Evolutionary conservation across 2,113 vertebrate genomes (phyloP), one percentile per base, ranked within the genome.

Genomic region (Elephas maximus): DNA sequence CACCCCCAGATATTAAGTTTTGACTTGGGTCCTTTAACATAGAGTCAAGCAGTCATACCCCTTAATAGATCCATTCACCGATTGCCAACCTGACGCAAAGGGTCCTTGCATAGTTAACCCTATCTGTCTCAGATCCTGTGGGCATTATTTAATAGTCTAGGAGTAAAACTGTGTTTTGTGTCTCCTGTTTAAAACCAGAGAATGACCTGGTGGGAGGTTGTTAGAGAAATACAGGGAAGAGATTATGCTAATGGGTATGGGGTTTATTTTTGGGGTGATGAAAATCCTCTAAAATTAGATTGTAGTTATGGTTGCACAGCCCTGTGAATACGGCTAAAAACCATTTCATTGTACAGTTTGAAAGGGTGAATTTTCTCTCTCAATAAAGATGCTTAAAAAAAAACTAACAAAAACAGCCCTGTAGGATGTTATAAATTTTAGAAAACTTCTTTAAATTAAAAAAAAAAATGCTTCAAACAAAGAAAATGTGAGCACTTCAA

Each of bases 121-220:
- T 37, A 37, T 37, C 37, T 37, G 37, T 37, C 37, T 37, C 84
- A 65, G 63, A 15, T 65, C 63, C 15, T 2, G 26, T 62, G 79
- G 67, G 33, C 67, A 62, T 85, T 82, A 65, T 37, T 67, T 69
- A 37, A 37, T 37, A 37, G 37, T 37, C 37, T 37, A 37, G 37
- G 37, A 37, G 37, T 37, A 37, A 37, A 88, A 73, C 26, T 37
- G 44, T 14, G 8, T 41, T 73, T 48, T 74, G 17, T 6, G 14
- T 91, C 53, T 73, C 93, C 33, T n/a, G 45, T 88, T 88, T 84
- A 84, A 93, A 94, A 82, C 67, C 21, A n/a, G 24, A 71, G 67
- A 33, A 44, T 90, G 14, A 2, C 63, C 12, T 12, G 53, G 3
- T 57, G 53, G 53, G 53, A 15, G 11, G 53, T 12, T 57, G 53